phyloP scores from a whole-genome alignment of 1,140 invertebrate genomes.

The Atta texana region DNA sequence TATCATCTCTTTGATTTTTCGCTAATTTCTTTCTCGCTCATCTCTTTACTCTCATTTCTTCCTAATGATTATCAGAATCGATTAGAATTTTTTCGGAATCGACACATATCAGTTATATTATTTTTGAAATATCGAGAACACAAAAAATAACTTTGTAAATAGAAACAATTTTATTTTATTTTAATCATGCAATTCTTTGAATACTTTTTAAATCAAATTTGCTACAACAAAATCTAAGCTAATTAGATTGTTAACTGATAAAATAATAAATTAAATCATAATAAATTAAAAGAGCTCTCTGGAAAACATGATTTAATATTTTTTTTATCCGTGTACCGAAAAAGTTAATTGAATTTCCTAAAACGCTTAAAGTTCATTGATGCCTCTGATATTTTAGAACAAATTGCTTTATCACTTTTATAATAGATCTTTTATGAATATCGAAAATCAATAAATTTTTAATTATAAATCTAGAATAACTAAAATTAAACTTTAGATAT shows the following conservation, averaged over 20 bases:
- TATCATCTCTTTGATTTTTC: constrained; percentile 18
- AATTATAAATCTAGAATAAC: not conserved
- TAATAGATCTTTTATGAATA: not conserved
- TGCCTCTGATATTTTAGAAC: not conserved
- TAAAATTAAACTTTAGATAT: not conserved
- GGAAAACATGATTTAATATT: not conserved
- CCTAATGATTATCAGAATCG: not conserved
- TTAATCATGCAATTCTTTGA: not conserved
- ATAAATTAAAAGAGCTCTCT: not conserved
- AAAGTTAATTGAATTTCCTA: not conserved
- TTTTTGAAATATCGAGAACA: not conserved
- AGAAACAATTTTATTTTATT: not conserved
- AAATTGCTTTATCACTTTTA: not conserved
- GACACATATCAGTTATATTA: not conserved
- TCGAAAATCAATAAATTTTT: not conserved
- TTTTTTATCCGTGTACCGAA: not conserved
- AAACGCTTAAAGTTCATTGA: not conserved
- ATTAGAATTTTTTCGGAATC: not conserved
- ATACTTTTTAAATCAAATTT: constrained; percentile 3
- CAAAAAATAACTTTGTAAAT: not conserved
- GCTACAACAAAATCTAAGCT: not conserved
- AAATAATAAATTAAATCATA: no score
- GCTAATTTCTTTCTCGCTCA: constrained; percentile 31
- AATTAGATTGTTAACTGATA: no score
- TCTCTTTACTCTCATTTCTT: constrained; percentile 7